Evolutionary conservation across 2,113 vertebrate species (phyloP).

Genomic region (Chiloscyllium plagiosum): DNA sequence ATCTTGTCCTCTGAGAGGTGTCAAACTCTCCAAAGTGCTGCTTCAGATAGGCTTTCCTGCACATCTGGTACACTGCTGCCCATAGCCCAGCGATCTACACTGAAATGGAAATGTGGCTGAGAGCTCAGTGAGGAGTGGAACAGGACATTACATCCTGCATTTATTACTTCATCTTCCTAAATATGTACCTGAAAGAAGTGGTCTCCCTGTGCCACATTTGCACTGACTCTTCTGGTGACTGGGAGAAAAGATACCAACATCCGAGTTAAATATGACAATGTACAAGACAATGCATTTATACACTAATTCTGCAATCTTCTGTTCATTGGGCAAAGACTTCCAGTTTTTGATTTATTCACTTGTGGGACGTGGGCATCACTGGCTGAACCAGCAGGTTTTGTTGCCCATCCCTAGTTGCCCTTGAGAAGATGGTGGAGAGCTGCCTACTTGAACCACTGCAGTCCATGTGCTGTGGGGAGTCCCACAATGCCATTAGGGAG

Average conservation of each 20-base stretch:
- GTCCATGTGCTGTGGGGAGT: no score
- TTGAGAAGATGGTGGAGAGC: no score
- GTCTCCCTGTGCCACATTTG: not conserved
- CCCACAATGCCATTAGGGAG: no score
- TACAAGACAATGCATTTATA: no score
- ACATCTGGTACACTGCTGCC: not conserved
- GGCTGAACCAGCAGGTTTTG: no score
- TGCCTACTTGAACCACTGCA: no score
- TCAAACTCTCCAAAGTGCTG: not conserved
- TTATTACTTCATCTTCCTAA: not conserved
- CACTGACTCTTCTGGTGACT: not conserved
- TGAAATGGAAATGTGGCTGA: not conserved
- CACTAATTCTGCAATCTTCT: not conserved
- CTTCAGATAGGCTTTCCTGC: not conserved
- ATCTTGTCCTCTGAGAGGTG: not conserved
- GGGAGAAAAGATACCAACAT: not conserved
- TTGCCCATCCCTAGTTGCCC: no score
- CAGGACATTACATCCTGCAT: not conserved
- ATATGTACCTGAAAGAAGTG: not conserved
- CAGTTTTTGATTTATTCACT: no score
- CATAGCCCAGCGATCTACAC: not conserved
- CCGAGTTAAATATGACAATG: not conserved
- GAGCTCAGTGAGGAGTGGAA: not conserved
- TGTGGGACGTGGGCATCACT: not conserved
- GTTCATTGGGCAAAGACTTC: not conserved